phyloP scores from a whole-genome alignment of 2,113 vertebrate species.

The Scopus umbretta region DNA sequence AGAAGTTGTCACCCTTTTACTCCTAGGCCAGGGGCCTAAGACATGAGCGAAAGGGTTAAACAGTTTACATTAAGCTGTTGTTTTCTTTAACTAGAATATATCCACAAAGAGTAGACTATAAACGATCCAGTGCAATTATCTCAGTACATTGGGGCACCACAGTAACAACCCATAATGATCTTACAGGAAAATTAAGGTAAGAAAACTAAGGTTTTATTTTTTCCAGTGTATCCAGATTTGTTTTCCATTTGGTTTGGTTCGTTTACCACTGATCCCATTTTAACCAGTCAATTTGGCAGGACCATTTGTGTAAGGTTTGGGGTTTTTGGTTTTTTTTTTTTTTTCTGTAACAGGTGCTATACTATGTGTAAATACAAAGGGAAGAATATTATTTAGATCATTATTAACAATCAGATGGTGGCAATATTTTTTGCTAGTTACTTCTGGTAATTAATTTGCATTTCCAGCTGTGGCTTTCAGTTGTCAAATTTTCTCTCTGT shows the following conservation, averaged over 20 bases:
- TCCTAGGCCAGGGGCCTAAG: neutral
- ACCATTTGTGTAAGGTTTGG: constrained; percentile 46
- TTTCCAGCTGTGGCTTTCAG: constrained; percentile 48
- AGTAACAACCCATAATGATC: constrained; percentile 4
- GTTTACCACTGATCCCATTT: constrained; percentile 41
- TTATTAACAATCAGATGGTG: constrained; percentile 48
- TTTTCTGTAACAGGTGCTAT: constrained; percentile 73
- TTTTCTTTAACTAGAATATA: constrained; percentile 50
- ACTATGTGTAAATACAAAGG: constrained; percentile 68
- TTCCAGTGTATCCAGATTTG: constrained; percentile 28
- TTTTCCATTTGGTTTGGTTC: constrained; percentile 46
- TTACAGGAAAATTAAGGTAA: constrained; percentile 36
- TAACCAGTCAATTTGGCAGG: constrained; percentile 38
- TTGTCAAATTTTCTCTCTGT: constrained; percentile 41
- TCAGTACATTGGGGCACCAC: neutral
- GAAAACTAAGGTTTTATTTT: constrained; percentile 48
- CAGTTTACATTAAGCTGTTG: constrained; percentile 69
- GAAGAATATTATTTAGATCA: constrained; percentile 9
- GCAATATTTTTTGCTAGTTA: constrained; percentile 61
- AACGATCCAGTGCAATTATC: constrained; percentile 40
- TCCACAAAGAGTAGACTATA: constrained; percentile 37
- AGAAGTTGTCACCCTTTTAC: constrained; percentile 20
- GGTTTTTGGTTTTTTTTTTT: neutral
- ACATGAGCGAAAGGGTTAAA: constrained; percentile 32
- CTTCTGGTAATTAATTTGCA: constrained; percentile 30